Evolutionary conservation across 2,888 invertebrate genomes (phyloP), one percentile per base, ranked within the genome.

Genomic region (Xylocampa areola): DNA sequence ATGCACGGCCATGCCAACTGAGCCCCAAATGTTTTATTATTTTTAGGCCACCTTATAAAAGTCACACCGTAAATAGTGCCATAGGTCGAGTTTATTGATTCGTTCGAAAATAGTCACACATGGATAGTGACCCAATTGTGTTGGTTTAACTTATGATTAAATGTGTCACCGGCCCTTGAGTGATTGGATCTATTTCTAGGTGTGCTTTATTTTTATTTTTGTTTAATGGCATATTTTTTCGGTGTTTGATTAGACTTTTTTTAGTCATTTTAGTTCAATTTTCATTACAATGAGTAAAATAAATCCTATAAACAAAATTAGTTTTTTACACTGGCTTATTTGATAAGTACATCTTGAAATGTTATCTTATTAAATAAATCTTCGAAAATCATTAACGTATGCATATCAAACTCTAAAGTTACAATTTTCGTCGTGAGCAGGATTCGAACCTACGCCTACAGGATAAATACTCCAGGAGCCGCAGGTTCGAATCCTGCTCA

Each of bases 11-110:
- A 54, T 73, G 68, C 73, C 65, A 77, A 79, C 73, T 69, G 66
- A 40, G 67, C 64, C 66, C 74, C 66, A 69, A 84, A 81, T 84
- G 86, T 88, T 89, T 89, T 89, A 88, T 88, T 91, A 91, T 91
- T 92, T 91, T 91, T 90, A 91, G 89, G 81, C 77, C 77, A 73
- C 67, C 77, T 76, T 80, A 74, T 81, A 82, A 80, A 81, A 84
- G 80, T 76, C 65, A 53, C 59, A 25, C 13, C 48, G 50, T 76
- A 86, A 87, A 87, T 89, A 87, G 88, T 85, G 84, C 86, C 88
- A 85, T 85, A 86, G 87, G 87, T 87, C 87, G 82, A 55, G 19
- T 53, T 14, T 75, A 81, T 82, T 72, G 81, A 81, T 77, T 73
- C 25, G 47, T 68, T 68, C 68, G 60, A 73, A 81, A 79, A 77